Evolutionary conservation across 2,888 invertebrate species (phyloP), one percentile per base, ranked within the genome.

Genomic region (Trypoxylon attenuatum): DNA sequence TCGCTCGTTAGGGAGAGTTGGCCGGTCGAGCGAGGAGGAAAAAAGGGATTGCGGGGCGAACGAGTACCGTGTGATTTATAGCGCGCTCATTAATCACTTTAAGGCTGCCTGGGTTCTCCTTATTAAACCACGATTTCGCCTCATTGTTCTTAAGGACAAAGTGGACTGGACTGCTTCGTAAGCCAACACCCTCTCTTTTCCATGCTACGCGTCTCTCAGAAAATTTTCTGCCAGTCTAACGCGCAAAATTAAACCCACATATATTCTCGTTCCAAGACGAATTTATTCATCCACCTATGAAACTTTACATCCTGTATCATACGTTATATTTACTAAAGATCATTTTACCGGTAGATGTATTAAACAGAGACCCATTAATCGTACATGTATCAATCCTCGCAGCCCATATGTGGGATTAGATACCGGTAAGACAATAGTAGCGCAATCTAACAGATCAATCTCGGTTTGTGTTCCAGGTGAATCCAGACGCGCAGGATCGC

Each of bases 391-490:
- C n/a, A n/a, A n/a, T n/a, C n/a, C n/a, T n/a, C n/a, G n/a, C n/a
- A n/a, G n/a, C n/a, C n/a, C n/a, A n/a, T n/a, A n/a, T n/a, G n/a
- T n/a, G n/a, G n/a, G n/a, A n/a, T n/a, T n/a, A n/a, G n/a, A n/a
- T n/a, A n/a, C n/a, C n/a, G n/a, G n/a, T n/a, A n/a, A n/a, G n/a
- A n/a, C n/a, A n/a, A n/a, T n/a, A n/a, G n/a, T n/a, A n/a, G n/a
- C n/a, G n/a, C n/a, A n/a, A n/a, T n/a, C n/a, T n/a, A n/a, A n/a
- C n/a, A n/a, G n/a, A n/a, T n/a, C n/a, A 45, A 8, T 22, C 1
- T 18, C 45, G n/a, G 21, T 6, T n/a, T 4, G 19, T 13, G 18
- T 87, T 84, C 2, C 89, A 93, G 93, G 92, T 93, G 82, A 90
- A 88, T 65, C 86, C 90, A 87, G 82, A 89, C 89, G 80, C 89